Evolutionary conservation across 2,797 vertebrate species (phyloP).

Genomic region (Peromyscus aztecus): DNA sequence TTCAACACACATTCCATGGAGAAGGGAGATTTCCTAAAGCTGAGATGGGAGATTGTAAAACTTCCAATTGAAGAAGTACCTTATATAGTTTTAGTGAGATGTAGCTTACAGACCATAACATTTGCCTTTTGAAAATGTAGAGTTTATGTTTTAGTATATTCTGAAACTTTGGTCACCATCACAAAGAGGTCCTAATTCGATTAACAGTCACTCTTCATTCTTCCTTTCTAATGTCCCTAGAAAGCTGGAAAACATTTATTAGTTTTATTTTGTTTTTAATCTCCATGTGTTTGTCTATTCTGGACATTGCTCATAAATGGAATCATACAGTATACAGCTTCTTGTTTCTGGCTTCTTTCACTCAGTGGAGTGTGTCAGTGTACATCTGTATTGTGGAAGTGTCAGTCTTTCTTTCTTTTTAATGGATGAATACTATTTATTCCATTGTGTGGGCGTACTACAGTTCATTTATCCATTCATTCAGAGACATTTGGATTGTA

Average conservation of each 20-base stretch:
- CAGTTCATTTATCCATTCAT: background rate
- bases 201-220: background rate
- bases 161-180: background rate
- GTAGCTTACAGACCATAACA: background rate
- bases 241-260: background rate
- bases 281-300: background rate
- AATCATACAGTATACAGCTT: background rate
- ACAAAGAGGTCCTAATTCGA: background rate
- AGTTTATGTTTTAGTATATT: background rate
- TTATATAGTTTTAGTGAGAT: background rate
- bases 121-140: background rate
- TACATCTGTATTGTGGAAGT: background rate
- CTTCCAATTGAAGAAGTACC: background rate
- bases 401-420: background rate
- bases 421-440: background rate
- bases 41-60: background rate
- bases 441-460: background rate
- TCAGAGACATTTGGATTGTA: background rate
- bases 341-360: background rate
- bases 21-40: background rate
- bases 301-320: background rate
- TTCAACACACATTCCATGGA: background rate
- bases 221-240: background rate
- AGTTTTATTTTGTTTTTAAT: background rate
- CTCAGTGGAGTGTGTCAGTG: background rate